Evolutionary conservation across 2,113 vertebrate genomes (phyloP), one percentile per base, ranked within the genome.

Genomic region (Solea solea): DNA sequence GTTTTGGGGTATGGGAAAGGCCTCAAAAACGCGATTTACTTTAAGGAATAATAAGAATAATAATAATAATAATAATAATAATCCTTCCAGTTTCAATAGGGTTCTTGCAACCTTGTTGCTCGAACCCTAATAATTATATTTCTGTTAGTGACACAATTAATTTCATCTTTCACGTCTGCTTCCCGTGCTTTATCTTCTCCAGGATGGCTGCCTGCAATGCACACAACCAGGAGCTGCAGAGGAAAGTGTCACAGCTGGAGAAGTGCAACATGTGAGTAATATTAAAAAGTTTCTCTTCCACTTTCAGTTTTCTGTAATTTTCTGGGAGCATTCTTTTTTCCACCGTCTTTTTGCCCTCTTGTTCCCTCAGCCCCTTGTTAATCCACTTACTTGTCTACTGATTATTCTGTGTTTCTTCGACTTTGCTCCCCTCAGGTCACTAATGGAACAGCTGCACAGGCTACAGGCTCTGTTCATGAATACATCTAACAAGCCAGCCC

Each of bases 161-260:
- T 34, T 34, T 6, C 34, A 34, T 34, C 34, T 6, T 34, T 34
- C 28, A 34, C 5, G 28, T n/a, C n/a, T n/a, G n/a, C n/a, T n/a
- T n/a, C n/a, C n/a, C n/a, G n/a, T 34, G 34, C 34, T 34, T 34
- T 34, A 34, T 76, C 50, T 66, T 6, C 8, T 65, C 0, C 70
- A 99, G 97, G 82, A 97, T 98, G 96, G 92, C 94, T 0, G 93
- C 95, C 0, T 99, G 96, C 78, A 95, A 90, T 0, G 90, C 93
- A 8, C 96, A 99, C 84, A 98, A 98, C 89, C 95, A 98, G 79
- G 97, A 99, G 82, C 93, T 98, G 69, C 96, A 98, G 77, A 94
- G 96, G 77, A 98, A 99, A n/a, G 95, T 98, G 39, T 93, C 97
- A 44, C 96, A 97, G 69, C 88, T 99, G 64, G 97, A 99, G 89